Conservation (phyloP, 2,113 vertebrate species). For the Corvus moneduloides region DNA sequence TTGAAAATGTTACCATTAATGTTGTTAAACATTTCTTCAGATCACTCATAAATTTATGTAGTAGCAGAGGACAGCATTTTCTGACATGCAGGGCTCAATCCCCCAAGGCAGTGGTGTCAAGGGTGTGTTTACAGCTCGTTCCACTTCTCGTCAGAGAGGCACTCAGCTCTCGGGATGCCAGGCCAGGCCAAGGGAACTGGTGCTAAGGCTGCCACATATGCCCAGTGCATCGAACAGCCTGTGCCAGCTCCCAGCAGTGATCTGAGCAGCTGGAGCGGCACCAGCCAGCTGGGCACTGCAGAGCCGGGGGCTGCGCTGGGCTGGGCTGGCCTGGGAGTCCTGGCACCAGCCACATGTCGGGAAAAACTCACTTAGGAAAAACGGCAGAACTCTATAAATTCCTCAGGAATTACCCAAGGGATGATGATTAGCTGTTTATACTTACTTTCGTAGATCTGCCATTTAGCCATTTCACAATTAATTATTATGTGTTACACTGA, state of each 20-base stretch:
- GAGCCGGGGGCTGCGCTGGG: accelerated
- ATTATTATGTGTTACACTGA: background rate
- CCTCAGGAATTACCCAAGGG: background rate
- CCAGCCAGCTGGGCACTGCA: background rate
- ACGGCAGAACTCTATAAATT: background rate
- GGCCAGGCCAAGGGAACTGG: background rate
- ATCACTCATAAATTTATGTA: conserved; percentile 31
- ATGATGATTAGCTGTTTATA: background rate
- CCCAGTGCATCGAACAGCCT: background rate
- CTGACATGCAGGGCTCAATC: background rate
- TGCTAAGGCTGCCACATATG: accelerated
- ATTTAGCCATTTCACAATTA: background rate
- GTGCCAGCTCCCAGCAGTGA: background rate
- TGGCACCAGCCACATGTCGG: accelerated
- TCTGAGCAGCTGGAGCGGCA: background rate
- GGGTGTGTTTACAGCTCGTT: background rate
- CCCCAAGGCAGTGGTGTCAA: background rate
- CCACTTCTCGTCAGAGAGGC: background rate
- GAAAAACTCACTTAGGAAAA: background rate
- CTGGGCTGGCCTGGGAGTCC: background rate
- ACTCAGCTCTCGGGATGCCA: background rate
- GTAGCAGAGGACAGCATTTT: background rate
- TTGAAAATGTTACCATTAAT: background rate
- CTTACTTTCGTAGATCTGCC: background rate
- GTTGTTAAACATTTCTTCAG: background rate